Conservation (phyloP, 1,140 invertebrate genomes). For the Chrysopa pallens region DNA sequence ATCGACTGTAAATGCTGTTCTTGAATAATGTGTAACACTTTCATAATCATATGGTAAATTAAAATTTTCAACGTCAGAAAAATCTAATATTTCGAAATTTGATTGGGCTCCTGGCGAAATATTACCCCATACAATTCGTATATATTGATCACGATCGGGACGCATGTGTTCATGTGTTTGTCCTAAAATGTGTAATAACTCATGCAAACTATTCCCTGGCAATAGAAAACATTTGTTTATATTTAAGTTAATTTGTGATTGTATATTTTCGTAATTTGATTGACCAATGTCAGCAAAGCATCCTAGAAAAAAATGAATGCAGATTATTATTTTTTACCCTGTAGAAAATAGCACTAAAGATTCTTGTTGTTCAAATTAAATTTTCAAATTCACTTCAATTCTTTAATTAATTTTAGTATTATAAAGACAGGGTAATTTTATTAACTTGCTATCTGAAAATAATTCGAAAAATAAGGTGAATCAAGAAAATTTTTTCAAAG, state of each 20-base stretch:
- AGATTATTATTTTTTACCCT: too few relatives aligned
- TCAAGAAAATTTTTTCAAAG: too few relatives aligned
- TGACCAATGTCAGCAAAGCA: neutral
- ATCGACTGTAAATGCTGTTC: conserved; percentile 20
- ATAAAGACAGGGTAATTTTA: too few relatives aligned
- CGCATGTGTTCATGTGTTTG: conserved; percentile 35
- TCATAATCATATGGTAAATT: conserved; percentile 24
- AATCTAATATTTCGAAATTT: conserved; percentile 16
- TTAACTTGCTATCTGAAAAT: too few relatives aligned
- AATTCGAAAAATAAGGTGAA: too few relatives aligned
- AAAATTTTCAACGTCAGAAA: conserved; percentile 12
- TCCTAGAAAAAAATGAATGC: neutral
- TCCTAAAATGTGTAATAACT: conserved; percentile 33
- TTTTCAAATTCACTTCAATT: too few relatives aligned
- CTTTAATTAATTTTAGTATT: too few relatives aligned
- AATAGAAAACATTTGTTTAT: conserved; percentile 9
- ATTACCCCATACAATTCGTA: conserved; percentile 30
- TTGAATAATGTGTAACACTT: conserved; percentile 30
- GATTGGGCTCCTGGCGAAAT: conserved; percentile 17
- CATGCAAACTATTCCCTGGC: conserved; percentile 29
- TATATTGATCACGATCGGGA: conserved; percentile 28
- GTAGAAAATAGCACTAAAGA: too few relatives aligned
- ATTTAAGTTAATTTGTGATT: neutral
- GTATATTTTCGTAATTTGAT: neutral
- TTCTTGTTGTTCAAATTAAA: too few relatives aligned